These are phyloP conservation scores for Chamaea fasciata DNA, from an alignment of 2,113 vertebrate genomes.

Conservation along the genomic window DNA sequence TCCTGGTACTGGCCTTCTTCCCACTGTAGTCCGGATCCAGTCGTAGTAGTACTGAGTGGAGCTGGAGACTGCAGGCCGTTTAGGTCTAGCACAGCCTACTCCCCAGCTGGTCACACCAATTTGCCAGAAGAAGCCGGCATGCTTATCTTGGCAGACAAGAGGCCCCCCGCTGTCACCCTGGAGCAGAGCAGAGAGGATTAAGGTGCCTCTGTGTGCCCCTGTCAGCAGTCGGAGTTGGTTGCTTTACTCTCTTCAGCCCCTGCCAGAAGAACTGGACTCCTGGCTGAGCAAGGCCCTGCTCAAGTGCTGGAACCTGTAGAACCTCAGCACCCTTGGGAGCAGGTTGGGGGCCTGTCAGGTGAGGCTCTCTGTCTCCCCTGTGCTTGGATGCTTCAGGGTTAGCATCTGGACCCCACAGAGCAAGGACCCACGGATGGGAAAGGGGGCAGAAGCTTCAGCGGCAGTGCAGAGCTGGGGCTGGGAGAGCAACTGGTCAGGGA, in stretches of 20 bases:
- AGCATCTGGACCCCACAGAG: neutral
- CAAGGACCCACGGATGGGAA: neutral
- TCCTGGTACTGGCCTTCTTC: rapidly evolving
- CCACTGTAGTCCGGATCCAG: rapidly evolving
- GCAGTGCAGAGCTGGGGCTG: rapidly evolving
- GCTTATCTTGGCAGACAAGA: neutral
- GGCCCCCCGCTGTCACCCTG: neutral
- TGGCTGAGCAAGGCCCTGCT: neutral
- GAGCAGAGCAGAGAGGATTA: neutral
- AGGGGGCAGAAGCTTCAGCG: rapidly evolving
- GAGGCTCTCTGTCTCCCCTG: neutral
- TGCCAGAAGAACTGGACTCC: neutral
- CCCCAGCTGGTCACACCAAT: neutral
- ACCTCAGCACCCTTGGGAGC: neutral
- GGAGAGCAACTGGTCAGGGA: neutral
- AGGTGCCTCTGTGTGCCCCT: neutral
- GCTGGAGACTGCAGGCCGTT: neutral
- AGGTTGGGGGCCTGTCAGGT: neutral
- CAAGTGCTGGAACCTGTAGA: neutral
- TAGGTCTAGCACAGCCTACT: neutral
- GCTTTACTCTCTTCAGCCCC: neutral
- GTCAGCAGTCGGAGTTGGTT: neutral
- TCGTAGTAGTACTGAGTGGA: neutral
- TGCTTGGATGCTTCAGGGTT: neutral
- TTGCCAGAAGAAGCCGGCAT: neutral